Evolutionary conservation across 1,140 invertebrate species (phyloP), one percentile per base, ranked within the genome.

Genomic region (Tetramorium parvispinum): DNA sequence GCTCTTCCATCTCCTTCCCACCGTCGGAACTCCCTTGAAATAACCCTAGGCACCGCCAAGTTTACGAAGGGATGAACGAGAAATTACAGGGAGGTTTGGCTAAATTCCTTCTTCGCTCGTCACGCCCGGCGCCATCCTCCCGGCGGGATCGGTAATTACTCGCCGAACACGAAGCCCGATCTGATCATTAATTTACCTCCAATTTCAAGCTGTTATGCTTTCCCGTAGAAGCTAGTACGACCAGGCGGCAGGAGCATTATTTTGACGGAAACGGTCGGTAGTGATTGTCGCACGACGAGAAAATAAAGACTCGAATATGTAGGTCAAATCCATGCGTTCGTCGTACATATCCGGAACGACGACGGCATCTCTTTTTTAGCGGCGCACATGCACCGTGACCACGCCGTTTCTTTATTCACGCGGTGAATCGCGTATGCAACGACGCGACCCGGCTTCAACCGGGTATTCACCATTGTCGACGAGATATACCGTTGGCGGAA

Each of bases 61-160:
- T 90, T 91, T 87, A 83, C 85, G 68, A 89, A 89, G 91, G 86
- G 88, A 88, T 88, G 89, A 92, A 88, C 91, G 88, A 90, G 91
- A 92, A 92, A 92, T 92, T 92, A 92, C 91, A 91, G 85, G 85
- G 87, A 86, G 88, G 90, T 91, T 90, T 86, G 89, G 91, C 85
- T 87, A 85, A 92, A 90, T 91, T 91, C 89, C 88, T 91, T 91
- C 90, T 91, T 89, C 87, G 76, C 81, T 70, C 70, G 71, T 59
- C 76, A 85, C 68, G 43, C 63, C 66, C 73, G 70, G 46, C 70
- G 43, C 51, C 65, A 40, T 65, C 57, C 71, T 79, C 87, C 88
- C 87, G 63, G 70, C 37, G 85, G 88, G 85, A 90, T 89, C 90
- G 91, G 91, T 92, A 92, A 91, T 92, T 91, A 92, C 91, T 89